A percentile compares a stretch with the other conserved stretches of the same genome.
Conservation (phyloP, 2,797 vertebrate genomes). For the Atherinosoma microstoma region DNA sequence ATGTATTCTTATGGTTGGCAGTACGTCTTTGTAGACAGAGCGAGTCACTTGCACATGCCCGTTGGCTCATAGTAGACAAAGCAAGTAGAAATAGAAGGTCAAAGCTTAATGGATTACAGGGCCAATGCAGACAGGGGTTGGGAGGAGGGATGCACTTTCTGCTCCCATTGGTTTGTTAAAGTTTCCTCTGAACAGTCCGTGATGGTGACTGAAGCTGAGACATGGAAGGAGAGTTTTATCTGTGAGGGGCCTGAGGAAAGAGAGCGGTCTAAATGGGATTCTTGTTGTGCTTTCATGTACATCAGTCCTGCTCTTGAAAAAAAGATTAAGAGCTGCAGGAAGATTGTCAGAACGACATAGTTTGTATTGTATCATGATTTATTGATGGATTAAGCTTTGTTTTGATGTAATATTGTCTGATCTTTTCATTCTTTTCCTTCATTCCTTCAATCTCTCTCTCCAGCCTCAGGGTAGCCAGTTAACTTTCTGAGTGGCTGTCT, state of each 20-base stretch:
- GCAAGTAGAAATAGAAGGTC: conserved; percentile 66
- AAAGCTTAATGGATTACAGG: conserved; percentile 64
- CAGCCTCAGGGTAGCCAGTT: conserved; percentile 55
- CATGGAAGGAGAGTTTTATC: conserved; percentile 46
- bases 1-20: conserved; percentile 35
- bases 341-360: conserved; percentile 1
- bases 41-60: conserved; percentile 19
- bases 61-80: conserved; percentile 64
- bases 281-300: conserved; percentile 30
- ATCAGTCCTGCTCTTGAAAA: background rate
- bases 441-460: background rate
- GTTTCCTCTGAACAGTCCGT: conserved; percentile 33
- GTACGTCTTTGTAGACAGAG: conserved; percentile 20
- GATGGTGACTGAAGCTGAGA: conserved; percentile 54
- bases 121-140: conserved; percentile 20
- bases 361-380: conserved; percentile 7
- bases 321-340: background rate
- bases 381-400: conserved; percentile 14
- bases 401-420: conserved; percentile 18
- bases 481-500: conserved; percentile 71
- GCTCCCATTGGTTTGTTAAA: conserved; percentile 52
- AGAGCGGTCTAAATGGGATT: conserved; percentile 43
- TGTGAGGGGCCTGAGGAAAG: conserved; percentile 52
- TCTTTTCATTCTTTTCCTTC: background rate
- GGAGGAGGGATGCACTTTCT: conserved; percentile 50